A percentile compares a stretch with the other conserved stretches of the same genome.
Evolutionary conservation across 1,140 invertebrate species (phyloP).

Genomic region (Drosophila orena): DNA sequence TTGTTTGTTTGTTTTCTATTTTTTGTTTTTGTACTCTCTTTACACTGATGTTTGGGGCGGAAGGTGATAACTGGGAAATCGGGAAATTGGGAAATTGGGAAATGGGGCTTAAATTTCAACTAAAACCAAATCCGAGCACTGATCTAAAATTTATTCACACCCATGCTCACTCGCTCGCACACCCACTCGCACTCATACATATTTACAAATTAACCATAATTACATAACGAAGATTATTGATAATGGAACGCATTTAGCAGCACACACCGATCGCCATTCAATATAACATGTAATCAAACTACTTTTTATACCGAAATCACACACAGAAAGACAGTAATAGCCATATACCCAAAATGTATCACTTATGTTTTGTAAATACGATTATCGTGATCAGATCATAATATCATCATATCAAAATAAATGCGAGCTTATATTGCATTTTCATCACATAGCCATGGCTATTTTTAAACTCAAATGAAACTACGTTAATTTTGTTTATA

Average conservation of each 20-base stretch:
- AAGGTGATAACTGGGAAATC: not conserved
- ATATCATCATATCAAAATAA: constrained; percentile 21
- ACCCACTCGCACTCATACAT: constrained; percentile 14
- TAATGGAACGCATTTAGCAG: constrained; percentile 28
- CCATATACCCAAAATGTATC: constrained; percentile 20
- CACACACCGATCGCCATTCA: constrained; percentile 4
- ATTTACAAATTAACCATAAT: constrained; percentile 45
- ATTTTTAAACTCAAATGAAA: not conserved
- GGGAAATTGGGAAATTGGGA: constrained; percentile 2
- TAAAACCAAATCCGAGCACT: constrained; percentile 35
- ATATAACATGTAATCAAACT: constrained; percentile 11
- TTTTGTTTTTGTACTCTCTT: constrained; percentile 28
- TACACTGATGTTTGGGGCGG: constrained; percentile 13
- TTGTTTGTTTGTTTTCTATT: constrained; percentile 16
- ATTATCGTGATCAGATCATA: constrained; percentile 33
- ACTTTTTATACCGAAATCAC: not conserved
- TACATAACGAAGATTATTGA: constrained; percentile 45
- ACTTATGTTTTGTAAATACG: not conserved
- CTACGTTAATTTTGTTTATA: not conserved
- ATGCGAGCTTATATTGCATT: constrained; percentile 1
- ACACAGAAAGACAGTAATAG: constrained; percentile 6
- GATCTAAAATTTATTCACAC: constrained; percentile 23
- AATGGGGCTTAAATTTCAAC: constrained; percentile 20
- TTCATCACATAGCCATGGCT: not conserved
- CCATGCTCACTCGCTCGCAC: not conserved